Evolutionary conservation across 1,140 invertebrate species (phyloP).

Genomic region (Pachypeltis micranthus): DNA sequence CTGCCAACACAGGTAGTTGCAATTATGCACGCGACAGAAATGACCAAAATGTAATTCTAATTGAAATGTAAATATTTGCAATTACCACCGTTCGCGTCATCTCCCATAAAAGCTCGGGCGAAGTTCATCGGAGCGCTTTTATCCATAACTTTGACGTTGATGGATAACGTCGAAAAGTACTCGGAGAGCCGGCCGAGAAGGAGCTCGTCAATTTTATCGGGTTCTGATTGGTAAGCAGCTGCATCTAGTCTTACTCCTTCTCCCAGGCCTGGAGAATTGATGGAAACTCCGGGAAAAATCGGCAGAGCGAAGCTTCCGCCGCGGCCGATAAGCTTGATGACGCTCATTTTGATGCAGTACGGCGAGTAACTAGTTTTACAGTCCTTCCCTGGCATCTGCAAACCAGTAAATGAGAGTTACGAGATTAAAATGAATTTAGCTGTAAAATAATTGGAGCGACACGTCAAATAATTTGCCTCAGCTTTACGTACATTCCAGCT

Average conservation of each 20-base stretch:
- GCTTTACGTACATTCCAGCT: no score
- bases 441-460: no score
- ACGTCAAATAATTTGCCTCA: no score
- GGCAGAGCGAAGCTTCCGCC: slow-evolving; percentile 45
- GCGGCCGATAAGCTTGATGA: slow-evolving; percentile 62
- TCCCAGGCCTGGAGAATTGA: neutral
- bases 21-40: no score
- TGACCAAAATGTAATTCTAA: slow-evolving; percentile 30
- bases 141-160: slow-evolving; percentile 61
- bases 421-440: no score
- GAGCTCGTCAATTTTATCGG: slow-evolving; percentile 41
- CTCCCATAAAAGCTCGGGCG: slow-evolving; percentile 13
- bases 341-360: slow-evolving; percentile 65
- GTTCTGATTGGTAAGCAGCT: slow-evolving; percentile 38
- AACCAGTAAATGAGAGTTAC: slow-evolving; percentile 3
- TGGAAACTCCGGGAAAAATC: slow-evolving; percentile 41
- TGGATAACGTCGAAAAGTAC: slow-evolving; percentile 27
- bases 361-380: slow-evolving; percentile 57
- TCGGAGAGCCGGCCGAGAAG: slow-evolving; percentile 9
- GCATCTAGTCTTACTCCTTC: neutral
- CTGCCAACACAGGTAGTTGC: neutral
- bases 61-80: slow-evolving; percentile 47
- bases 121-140: slow-evolving; percentile 32
- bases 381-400: slow-evolving; percentile 26
- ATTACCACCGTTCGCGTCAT: slow-evolving; percentile 10